A percentile compares a stretch with the other conserved stretches of the same genome.
These are phyloP conservation scores for Agrotis segetum DNA, from an alignment of 2,888 invertebrate species.

Conservation along the genomic window DNA sequence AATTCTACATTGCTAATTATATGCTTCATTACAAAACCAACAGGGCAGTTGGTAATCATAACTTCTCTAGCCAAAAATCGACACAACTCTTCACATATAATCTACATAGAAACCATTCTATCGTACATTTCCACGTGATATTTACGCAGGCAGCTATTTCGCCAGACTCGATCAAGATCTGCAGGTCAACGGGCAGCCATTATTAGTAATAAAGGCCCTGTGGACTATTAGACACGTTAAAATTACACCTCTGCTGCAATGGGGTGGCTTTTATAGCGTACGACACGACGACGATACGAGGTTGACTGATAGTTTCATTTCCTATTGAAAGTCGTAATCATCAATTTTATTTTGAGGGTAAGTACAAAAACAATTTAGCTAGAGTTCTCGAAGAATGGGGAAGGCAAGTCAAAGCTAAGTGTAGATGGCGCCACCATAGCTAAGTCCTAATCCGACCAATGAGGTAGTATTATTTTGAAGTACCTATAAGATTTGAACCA, in stretches of 20 bases:
- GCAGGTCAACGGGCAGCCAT: conserved; percentile 59
- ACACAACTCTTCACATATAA: conserved; percentile 2
- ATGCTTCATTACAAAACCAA: not conserved
- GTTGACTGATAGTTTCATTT: not conserved
- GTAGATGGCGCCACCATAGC: too few species aligned
- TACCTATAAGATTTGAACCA: too few species aligned
- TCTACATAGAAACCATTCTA: conserved; percentile 11
- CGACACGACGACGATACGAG: conserved; percentile 54
- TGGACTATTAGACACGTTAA: conserved; percentile 77
- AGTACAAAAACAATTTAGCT: too few species aligned
- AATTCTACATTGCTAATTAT: not conserved
- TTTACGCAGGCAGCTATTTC: conserved; percentile 60
- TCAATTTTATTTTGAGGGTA: too few species aligned
- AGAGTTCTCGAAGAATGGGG: too few species aligned
- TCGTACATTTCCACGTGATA: conserved; percentile 34
- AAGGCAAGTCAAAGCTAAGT: too few species aligned
- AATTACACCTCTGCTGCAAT: conserved; percentile 76
- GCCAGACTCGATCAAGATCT: conserved; percentile 67
- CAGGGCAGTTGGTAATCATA: not conserved
- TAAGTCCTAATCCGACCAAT: too few species aligned
- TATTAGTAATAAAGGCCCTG: conserved; percentile 72
- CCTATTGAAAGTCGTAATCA: not conserved
- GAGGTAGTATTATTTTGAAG: too few species aligned
- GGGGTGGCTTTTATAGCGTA: conserved; percentile 23
- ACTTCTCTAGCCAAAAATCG: not conserved